A percentile compares a stretch with the other conserved stretches of the same genome.
Conservation (phyloP, 2,113 vertebrate species). For the Brachirus orientalis region DNA sequence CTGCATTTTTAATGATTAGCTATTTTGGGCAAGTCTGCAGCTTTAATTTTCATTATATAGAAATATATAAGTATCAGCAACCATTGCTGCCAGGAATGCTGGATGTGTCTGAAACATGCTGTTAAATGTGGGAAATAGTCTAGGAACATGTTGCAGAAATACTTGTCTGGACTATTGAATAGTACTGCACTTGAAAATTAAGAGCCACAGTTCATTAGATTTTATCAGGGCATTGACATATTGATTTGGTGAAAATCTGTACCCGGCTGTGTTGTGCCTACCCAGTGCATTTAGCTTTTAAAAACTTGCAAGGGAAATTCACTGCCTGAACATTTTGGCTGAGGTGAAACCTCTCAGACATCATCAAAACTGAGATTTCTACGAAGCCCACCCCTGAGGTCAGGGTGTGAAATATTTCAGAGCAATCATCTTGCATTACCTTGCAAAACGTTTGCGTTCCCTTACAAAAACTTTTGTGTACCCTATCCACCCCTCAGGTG, state of each 20-base stretch:
- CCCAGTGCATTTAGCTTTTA: background rate
- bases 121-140: background rate
- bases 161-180: no score
- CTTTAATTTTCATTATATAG: background rate
- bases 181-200: no score
- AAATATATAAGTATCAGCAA: background rate
- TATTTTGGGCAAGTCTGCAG: background rate
- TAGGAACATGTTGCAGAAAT: background rate
- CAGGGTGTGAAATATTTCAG: no score
- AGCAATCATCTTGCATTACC: no score
- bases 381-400: no score
- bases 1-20: background rate
- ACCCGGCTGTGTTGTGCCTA: background rate
- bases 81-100: background rate
- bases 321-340: no score
- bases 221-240: background rate
- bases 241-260: background rate
- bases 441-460: no score
- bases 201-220: background rate
- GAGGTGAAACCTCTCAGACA: background rate
- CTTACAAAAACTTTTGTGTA: no score
- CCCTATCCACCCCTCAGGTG: no score
- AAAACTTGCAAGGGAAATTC: background rate
- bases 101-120: background rate
- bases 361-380: no score